A percentile compares a stretch with the other conserved stretches of the same genome.
Evolutionary conservation across 2,888 invertebrate genomes (phyloP).

Genomic region (Achlya flavicornis): DNA sequence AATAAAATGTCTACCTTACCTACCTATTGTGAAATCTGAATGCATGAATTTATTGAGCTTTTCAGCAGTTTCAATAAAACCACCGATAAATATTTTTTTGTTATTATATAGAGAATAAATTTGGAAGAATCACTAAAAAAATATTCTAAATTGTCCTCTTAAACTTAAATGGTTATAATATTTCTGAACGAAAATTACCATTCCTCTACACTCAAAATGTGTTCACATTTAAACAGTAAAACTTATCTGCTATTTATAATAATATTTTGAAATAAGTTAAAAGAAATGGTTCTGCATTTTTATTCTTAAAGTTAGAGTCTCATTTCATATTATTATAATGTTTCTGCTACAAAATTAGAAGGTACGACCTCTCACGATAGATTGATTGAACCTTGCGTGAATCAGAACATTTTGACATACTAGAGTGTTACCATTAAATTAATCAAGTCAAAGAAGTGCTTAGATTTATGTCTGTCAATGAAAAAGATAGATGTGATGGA

Average conservation of each 20-base stretch:
- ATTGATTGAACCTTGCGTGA: slow-evolving; percentile 15
- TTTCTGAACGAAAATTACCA: slow-evolving; percentile 18
- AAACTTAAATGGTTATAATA: neutral
- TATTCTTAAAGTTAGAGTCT: too few relatives aligned
- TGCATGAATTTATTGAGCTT: too few relatives aligned
- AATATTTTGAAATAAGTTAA: neutral
- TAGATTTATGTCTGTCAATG: neutral
- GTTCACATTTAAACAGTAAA: neutral
- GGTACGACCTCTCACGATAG: too few relatives aligned
- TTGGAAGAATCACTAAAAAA: neutral
- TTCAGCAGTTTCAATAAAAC: too few relatives aligned
- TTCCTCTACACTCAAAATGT: neutral
- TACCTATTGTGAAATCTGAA: too few relatives aligned
- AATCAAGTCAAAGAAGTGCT: neutral
- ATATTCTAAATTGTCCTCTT: neutral
- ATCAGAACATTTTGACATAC: neutral
- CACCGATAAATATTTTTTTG: too few relatives aligned
- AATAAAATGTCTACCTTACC: neutral
- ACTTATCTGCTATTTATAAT: neutral
- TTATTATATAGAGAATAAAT: neutral
- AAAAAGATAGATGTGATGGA: too few relatives aligned
- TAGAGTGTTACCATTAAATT: neutral
- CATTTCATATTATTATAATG: too few relatives aligned
- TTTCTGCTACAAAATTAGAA: too few relatives aligned
- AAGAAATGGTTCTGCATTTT: too few relatives aligned